Evolutionary conservation across 2,113 vertebrate genomes (phyloP), one percentile per base, ranked within the genome.

Genomic region (Neogale vison): DNA sequence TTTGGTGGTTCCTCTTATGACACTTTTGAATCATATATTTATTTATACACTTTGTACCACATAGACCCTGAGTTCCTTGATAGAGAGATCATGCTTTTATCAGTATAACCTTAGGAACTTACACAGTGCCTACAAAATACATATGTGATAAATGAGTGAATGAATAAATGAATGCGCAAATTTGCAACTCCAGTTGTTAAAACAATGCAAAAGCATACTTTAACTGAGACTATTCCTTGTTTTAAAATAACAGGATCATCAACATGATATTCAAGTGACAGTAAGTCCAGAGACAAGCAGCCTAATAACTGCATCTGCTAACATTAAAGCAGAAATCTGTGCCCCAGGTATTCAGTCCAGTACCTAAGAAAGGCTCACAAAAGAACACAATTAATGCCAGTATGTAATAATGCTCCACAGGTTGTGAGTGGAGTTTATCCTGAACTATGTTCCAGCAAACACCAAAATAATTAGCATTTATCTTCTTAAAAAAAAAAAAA

Each of bases 221-320:
- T 34, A 42, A 85, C 26, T 11, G 34, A 93, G 12, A 57, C 2
- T 23, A 13, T 83, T 55, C 1, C 39, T 87, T 88, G 47, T 21
- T 90, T 92, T 95, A 82, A 96, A 95, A 86, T 91, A 95, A 61
- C 11, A 67, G 34, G 17, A 87, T 55, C 47, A 45, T 80, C 24
- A 83, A 50, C 81, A 11, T 95, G 23, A n/a, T 52, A 76, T 21
- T 63, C 24, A 84, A 42, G 31, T 65, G 61, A 92, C 21, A 92
- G 8, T 79, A 81, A 82, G 17, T 81, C 31, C 31, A 88, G 57
- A 86, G 47, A 71, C 91, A 94, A 72, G 18, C 65, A 86, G n/a
- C 45, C 67, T 74, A 21, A 57, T 80, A 83, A 29, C 61, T 80
- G 23, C 13, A 69, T 77, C 77, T 96, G 39, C 10, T 82, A 57